Evolutionary conservation across 2,797 vertebrate genomes (phyloP).

Genomic region (Pipistrellus nathusii): DNA sequence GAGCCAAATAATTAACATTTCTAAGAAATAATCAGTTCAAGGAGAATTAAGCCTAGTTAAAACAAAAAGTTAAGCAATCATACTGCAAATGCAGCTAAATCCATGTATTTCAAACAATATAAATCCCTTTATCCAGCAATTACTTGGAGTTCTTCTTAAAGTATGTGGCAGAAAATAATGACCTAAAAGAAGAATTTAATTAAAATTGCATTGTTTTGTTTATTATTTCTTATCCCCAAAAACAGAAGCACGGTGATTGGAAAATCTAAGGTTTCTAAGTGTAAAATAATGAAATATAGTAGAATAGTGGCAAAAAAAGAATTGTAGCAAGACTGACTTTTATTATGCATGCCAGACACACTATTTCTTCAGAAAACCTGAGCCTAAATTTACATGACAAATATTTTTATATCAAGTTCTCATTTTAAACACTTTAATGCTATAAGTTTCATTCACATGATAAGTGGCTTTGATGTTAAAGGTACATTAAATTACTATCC

Average conservation of each 20-base stretch:
- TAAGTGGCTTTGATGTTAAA: not conserved
- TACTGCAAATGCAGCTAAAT: not conserved
- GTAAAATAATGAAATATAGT: not conserved
- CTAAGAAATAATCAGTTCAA: slow-evolving; percentile 49
- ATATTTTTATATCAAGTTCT: not conserved
- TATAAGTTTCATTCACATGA: not conserved
- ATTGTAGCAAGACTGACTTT: not conserved
- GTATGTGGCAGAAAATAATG: slow-evolving; percentile 10
- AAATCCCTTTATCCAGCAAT: not conserved
- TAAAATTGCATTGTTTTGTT: slow-evolving; percentile 36
- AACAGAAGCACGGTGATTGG: not conserved
- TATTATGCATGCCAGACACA: not conserved
- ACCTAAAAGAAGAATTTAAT: not conserved
- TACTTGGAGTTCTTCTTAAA: not conserved
- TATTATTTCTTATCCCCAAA: slow-evolving; percentile 37
- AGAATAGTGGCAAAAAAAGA: not conserved
- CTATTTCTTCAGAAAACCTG: not conserved
- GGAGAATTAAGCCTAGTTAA: slow-evolving; percentile 39
- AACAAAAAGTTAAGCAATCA: slow-evolving; percentile 40
- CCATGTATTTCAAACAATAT: not conserved
- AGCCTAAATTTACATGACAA: not conserved
- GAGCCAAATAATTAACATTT: slow-evolving; percentile 63
- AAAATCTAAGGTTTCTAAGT: slow-evolving; percentile 46
- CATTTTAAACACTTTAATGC: not conserved
- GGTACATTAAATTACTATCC: not conserved